Percentiles rank a stretch among this genome's conserved stretches.
Evolutionary conservation across 2,113 vertebrate genomes (phyloP).

Genomic region (Gopherus flavomarginatus): DNA sequence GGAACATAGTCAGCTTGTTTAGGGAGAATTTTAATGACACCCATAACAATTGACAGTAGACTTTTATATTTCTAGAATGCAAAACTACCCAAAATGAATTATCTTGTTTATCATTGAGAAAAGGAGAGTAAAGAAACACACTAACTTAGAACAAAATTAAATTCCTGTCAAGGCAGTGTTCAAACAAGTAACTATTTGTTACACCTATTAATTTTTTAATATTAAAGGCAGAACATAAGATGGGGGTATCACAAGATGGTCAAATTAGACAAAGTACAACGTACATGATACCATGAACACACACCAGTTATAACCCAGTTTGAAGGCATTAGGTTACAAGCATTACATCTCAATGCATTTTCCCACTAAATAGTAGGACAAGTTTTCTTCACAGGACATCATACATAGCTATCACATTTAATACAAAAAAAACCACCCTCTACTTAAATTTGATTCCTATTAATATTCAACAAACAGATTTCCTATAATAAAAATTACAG

Average conservation of each 20-base stretch:
- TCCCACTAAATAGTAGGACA: background rate
- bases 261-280: slow-evolving; percentile 24
- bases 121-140: slow-evolving; percentile 73
- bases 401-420: slow-evolving; percentile 8
- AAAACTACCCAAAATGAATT: slow-evolving; percentile 77
- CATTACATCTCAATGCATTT: background rate
- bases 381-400: slow-evolving; percentile 5
- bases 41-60: slow-evolving; percentile 76
- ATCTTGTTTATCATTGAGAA: slow-evolving; percentile 76
- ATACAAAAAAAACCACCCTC: background rate
- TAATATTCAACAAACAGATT: background rate
- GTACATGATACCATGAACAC: background rate
- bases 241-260: background rate
- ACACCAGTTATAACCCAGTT: background rate
- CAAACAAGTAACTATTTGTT: slow-evolving; percentile 68
- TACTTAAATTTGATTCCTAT: background rate
- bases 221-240: slow-evolving; percentile 42
- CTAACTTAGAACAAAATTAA: slow-evolving; percentile 76
- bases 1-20: slow-evolving; percentile 67
- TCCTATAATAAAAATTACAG: background rate
- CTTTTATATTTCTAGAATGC: slow-evolving; percentile 74
- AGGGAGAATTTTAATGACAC: slow-evolving; percentile 79
- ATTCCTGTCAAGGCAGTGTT: slow-evolving; percentile 65
- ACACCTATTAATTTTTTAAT: slow-evolving; percentile 29
- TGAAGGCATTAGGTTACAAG: background rate